phyloP scores from a whole-genome alignment of 2,797 vertebrate species.

The Melanitta fusca region DNA sequence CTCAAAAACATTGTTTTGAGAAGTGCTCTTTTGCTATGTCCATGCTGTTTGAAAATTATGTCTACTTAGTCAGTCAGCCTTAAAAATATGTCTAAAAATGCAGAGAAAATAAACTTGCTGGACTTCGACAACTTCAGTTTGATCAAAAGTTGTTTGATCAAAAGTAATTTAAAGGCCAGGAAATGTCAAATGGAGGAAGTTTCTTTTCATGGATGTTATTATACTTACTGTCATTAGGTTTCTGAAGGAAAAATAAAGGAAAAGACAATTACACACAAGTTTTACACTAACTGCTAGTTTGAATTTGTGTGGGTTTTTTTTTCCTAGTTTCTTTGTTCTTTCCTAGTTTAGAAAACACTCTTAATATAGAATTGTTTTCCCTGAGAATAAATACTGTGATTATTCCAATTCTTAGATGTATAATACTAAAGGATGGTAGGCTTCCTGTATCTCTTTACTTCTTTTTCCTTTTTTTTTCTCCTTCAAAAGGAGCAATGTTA shows the following conservation, averaged over 20 bases:
- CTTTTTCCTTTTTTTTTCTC: not conserved
- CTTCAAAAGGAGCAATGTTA: not conserved
- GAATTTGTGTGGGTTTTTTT: not conserved
- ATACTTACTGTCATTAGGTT: not conserved
- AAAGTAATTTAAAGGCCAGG: not conserved
- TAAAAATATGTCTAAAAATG: constrained; percentile 1
- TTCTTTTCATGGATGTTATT: not conserved
- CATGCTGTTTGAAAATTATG: not conserved
- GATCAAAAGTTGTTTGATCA: not conserved
- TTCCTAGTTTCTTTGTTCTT: not conserved
- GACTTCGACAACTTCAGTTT: not conserved
- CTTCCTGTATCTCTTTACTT: not conserved
- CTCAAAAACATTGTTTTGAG: not conserved
- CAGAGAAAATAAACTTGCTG: not conserved
- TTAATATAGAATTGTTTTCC: constrained; percentile 40
- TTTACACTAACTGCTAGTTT: constrained; percentile 6
- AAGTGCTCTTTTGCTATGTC: not conserved
- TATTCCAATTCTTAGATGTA: not conserved
- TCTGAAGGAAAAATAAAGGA: constrained; percentile 12
- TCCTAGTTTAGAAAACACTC: not conserved
- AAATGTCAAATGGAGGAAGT: not conserved
- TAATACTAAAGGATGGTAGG: not conserved
- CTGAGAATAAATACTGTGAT: constrained; percentile 8
- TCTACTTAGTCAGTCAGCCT: not conserved
- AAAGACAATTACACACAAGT: constrained; percentile 4